Evolutionary conservation across 2,113 vertebrate genomes (phyloP).

Genomic region (Zapus hudsonius): DNA sequence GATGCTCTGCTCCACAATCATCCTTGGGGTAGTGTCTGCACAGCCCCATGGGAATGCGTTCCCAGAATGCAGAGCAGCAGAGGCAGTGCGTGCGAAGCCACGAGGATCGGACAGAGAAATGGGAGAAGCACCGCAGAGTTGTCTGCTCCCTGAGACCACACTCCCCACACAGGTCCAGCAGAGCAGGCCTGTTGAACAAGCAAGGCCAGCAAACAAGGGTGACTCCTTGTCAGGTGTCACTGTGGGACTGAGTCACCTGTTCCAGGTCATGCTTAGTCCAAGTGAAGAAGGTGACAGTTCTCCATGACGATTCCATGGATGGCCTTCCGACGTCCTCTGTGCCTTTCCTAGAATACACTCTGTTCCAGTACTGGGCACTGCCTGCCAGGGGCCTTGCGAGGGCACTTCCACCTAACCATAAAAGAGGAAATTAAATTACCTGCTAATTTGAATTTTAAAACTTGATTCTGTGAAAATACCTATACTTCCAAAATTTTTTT

Average conservation of each 20-base stretch:
- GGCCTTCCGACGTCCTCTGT: too few species aligned
- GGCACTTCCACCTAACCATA: not conserved
- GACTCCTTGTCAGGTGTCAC: not conserved
- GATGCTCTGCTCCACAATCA: not conserved
- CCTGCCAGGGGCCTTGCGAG: not conserved
- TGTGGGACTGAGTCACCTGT: not conserved
- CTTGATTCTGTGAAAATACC: not conserved
- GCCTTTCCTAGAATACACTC: not conserved
- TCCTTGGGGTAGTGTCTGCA: not conserved
- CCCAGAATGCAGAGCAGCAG: not conserved
- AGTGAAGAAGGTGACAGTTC: not conserved
- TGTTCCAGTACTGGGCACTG: not conserved
- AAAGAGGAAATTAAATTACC: not conserved
- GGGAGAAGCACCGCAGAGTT: too few species aligned
- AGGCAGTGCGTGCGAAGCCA: not conserved
- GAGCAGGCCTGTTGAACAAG: too few species aligned
- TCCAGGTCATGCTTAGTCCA: rapidly evolving
- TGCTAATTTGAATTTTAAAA: not conserved
- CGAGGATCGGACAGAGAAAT: not conserved
- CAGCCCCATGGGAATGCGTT: not conserved
- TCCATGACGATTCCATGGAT: rapidly evolving
- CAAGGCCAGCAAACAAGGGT: rapidly evolving
- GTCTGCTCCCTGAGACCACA: rapidly evolving
- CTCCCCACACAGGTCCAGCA: not conserved
- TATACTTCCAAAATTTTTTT: not conserved